Evolutionary conservation across 1,140 invertebrate genomes (phyloP).

Genomic region (Drosophila quadrilineata): DNA sequence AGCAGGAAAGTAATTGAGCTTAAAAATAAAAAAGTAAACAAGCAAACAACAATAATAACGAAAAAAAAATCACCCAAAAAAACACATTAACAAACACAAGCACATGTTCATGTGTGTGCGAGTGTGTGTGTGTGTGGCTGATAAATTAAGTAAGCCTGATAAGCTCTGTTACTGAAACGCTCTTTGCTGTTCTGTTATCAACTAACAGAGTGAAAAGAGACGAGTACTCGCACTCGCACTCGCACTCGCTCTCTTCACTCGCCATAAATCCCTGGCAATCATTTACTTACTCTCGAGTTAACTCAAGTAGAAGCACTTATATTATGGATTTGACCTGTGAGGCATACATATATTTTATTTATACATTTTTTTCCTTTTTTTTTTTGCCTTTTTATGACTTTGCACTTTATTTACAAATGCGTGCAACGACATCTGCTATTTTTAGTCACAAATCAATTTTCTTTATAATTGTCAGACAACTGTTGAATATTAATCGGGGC

Average conservation of each 20-base stretch:
- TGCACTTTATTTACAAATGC: slow-evolving; percentile 40
- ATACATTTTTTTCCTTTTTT: slow-evolving; percentile 13
- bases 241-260: neutral
- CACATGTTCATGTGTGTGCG: too few relatives aligned
- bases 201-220: slow-evolving; percentile 3
- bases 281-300: slow-evolving; percentile 26
- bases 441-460: slow-evolving; percentile 61
- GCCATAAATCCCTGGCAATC: neutral
- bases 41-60: too few relatives aligned
- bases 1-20: neutral
- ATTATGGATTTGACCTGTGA: slow-evolving; percentile 42
- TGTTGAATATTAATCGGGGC: slow-evolving; percentile 55
- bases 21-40: slow-evolving; percentile 23
- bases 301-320: too few relatives aligned
- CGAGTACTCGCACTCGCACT: too few relatives aligned
- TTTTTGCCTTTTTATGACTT: slow-evolving; percentile 1
- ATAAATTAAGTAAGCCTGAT: slow-evolving; percentile 40
- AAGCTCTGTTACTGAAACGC: slow-evolving; percentile 17
- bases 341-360: too few relatives aligned
- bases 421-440: slow-evolving; percentile 60
- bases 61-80: slow-evolving; percentile 22
- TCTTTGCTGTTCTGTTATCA: slow-evolving; percentile 24
- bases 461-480: slow-evolving; percentile 57
- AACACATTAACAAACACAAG: neutral
- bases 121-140: too few relatives aligned